These are phyloP conservation scores for Deilephila elpenor DNA, from an alignment of 2,888 invertebrate species.

Conservation along the genomic window DNA sequence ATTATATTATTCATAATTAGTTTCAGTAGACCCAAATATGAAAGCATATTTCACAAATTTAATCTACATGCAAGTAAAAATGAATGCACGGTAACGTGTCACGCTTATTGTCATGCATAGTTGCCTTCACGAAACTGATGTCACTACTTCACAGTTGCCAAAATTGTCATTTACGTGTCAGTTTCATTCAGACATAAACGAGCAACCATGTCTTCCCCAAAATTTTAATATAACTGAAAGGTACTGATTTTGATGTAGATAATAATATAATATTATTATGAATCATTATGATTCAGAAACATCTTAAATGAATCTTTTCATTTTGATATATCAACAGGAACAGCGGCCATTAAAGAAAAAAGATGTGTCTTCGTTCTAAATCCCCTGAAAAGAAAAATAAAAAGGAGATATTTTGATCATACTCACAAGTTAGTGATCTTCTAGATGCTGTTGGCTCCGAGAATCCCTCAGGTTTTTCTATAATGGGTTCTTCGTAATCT, in stretches of 20 bases:
- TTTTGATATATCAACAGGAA: no score
- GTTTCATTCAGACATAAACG: no score
- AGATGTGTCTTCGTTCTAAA: neutral
- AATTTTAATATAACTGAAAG: no score
- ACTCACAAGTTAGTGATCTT: slow-evolving; percentile 78
- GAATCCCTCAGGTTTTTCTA: slow-evolving; percentile 66
- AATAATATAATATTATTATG: no score
- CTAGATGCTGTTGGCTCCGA: slow-evolving; percentile 63
- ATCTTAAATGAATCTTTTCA: no score
- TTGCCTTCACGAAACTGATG: neutral
- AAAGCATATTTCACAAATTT: neutral
- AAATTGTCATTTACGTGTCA: neutral
- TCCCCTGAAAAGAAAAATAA: slow-evolving; percentile 19
- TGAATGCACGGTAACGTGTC: neutral
- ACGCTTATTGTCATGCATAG: neutral
- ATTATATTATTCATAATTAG: neutral
- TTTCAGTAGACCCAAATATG: neutral
- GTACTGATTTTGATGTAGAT: no score
- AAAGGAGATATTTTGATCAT: slow-evolving; percentile 29
- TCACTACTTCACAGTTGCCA: no score
- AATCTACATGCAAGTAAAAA: slow-evolving; percentile 8
- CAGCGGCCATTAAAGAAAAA: neutral
- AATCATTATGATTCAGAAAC: no score
- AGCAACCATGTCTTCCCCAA: neutral
- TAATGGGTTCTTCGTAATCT: slow-evolving; percentile 60